Evolutionary conservation across 2,113 vertebrate genomes (phyloP), one percentile per base, ranked within the genome.

Genomic region (Brachionichthys hirsutus): DNA sequence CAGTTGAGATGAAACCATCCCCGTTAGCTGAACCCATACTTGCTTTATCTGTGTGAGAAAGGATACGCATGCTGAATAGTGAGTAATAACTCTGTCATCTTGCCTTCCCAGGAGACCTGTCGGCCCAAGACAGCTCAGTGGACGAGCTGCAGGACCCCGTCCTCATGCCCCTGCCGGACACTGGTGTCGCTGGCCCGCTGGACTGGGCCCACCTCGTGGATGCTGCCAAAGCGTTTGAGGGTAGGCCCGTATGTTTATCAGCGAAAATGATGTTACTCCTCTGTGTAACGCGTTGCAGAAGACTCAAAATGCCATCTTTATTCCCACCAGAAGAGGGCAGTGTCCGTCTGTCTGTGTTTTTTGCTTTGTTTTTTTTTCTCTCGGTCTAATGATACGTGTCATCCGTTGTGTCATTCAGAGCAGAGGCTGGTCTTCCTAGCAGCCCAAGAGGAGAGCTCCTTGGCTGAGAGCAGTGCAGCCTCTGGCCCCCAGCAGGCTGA

Each of bases 171-270:
- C 88, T 98, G 62, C 95, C 95, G 7, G 94, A 94, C 73, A 61
- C 92, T 15, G 94, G 94, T 66, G 88, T 93, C 2, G 95, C 95
- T 79, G 65, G 75, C 35, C 86, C 89, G 0, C 88, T 98, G 78
- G 95, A 98, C 68, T 98, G 96, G 96, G 95, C 95, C 77, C 94
- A 96, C 80, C 85, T 98, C 81, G 96, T 98, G 50, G 94, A 97
- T 54, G 95, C 96, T 40, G 95, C 96, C 82, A 97, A 96, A 87
- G 95, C 96, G 53, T 98, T 97, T 72, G 96, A 98, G 86, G 95
- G 95, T 97, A 84, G 80, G 69, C 24, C 36, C 43, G 24, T 2
- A 1, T 35, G 40, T 53, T 54, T 19, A 22, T 34, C 16, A 17
- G 30, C n/a, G 2, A 55, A 36, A 54, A 18, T 46, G 8, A 34